phyloP scores from a whole-genome alignment of 2,888 invertebrate species.

The Gymnosoma rotundatum region DNA sequence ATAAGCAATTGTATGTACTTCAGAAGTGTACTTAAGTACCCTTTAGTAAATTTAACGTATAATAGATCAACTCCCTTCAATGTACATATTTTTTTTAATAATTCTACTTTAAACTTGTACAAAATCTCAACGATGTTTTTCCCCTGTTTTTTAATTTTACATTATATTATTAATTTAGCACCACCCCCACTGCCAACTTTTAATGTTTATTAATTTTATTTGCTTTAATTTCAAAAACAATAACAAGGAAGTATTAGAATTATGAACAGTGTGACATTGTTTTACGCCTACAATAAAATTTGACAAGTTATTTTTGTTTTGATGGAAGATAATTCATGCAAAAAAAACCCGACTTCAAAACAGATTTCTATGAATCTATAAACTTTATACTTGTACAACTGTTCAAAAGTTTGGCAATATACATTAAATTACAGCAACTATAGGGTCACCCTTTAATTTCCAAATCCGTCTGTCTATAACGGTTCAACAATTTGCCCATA shows the following conservation, averaged over 20 bases:
- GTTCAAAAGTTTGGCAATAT: no score
- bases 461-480: no score
- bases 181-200: slow-evolving; percentile 1
- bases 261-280: slow-evolving; percentile 7
- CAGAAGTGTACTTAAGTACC: slow-evolving; percentile 50
- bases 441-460: no score
- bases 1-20: slow-evolving; percentile 51
- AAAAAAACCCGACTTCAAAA: no score
- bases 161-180: slow-evolving; percentile 50
- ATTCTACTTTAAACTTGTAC: slow-evolving; percentile 13
- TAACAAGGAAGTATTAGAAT: neutral
- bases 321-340: no score
- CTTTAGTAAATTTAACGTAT: slow-evolving; percentile 49
- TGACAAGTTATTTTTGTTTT: neutral
- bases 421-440: no score
- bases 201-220: slow-evolving; percentile 41
- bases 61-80: slow-evolving; percentile 27
- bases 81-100: slow-evolving; percentile 12
- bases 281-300: neutral
- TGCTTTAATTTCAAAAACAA: slow-evolving; percentile 29
- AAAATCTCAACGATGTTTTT: slow-evolving; percentile 20
- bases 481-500: no score
- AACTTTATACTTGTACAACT: no score
- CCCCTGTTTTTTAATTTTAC: slow-evolving; percentile 15
- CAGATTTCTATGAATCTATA: no score